A percentile compares a stretch with the other conserved stretches of the same genome.
Evolutionary conservation across 2,797 vertebrate genomes (phyloP).

Genomic region (Muraenolepis orangiensis): DNA sequence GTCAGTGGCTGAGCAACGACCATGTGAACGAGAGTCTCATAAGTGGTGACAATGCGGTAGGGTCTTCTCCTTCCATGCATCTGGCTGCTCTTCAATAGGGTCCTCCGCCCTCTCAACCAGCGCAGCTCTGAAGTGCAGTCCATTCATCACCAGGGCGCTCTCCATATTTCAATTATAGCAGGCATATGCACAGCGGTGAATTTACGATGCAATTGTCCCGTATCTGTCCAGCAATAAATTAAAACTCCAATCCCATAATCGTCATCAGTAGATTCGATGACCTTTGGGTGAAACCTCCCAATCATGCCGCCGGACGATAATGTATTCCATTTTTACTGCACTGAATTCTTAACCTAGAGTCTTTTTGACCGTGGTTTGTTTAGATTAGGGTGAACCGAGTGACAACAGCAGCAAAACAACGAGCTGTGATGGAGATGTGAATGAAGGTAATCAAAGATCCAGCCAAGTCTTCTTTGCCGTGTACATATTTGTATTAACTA

Average conservation of each 20-base stretch:
- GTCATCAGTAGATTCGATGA: conserved; percentile 5
- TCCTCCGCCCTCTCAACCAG: background rate
- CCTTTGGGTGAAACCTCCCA: background rate
- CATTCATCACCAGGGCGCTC: background rate
- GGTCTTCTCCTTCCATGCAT: too few relatives aligned
- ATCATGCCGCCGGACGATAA: background rate
- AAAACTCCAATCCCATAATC: background rate
- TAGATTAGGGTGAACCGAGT: too few relatives aligned
- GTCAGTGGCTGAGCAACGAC: too few relatives aligned
- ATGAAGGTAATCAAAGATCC: background rate
- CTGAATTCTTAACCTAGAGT: background rate
- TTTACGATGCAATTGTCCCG: conserved; percentile 1
- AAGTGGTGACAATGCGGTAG: too few relatives aligned
- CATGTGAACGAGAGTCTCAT: too few relatives aligned
- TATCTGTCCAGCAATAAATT: background rate
- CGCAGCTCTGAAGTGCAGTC: background rate
- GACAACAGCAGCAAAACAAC: too few relatives aligned
- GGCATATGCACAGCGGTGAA: background rate
- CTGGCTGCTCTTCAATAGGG: too few relatives aligned
- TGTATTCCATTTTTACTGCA: conserved; percentile 9
- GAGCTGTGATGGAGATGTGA: background rate
- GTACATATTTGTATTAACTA: conserved; percentile 3
- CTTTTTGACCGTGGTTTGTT: background rate
- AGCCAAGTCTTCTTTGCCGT: background rate
- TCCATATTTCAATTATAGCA: background rate